phyloP scores from a whole-genome alignment of 1,140 invertebrate species.

The Tetragonula clypearis region DNA sequence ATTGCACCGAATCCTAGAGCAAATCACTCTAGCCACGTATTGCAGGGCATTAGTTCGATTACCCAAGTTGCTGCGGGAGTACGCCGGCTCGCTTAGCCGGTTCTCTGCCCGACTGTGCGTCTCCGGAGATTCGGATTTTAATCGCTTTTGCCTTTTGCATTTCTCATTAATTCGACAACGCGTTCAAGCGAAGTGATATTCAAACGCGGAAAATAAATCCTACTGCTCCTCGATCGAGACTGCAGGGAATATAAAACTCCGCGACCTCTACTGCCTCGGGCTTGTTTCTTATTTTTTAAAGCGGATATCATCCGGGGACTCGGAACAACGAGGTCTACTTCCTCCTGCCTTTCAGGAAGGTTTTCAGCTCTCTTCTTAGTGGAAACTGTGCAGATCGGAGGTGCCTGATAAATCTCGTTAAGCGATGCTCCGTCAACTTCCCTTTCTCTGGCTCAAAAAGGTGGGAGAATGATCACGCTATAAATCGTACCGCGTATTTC shows the following conservation, averaged over 20 bases:
- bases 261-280: no score
- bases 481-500: not conserved
- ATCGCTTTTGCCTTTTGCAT: not conserved
- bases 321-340: not conserved
- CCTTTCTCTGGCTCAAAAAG: not conserved
- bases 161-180: not conserved
- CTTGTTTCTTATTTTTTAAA: not conserved
- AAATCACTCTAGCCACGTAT: not conserved
- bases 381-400: not conserved
- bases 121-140: not conserved
- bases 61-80: not conserved
- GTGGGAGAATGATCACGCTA: not conserved
- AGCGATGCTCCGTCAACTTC: not conserved
- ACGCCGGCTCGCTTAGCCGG: not conserved
- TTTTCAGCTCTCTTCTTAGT: not conserved
- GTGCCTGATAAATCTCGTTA: not conserved
- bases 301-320: not conserved
- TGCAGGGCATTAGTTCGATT: conserved; percentile 17
- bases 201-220: not conserved
- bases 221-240: no score
- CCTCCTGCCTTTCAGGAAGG: not conserved
- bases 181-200: not conserved
- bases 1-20: conserved; percentile 28
- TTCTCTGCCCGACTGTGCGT: not conserved
- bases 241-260: not conserved